Evolutionary conservation across 2,113 vertebrate genomes (phyloP).

Genomic region (Aldabrachelys gigantea): DNA sequence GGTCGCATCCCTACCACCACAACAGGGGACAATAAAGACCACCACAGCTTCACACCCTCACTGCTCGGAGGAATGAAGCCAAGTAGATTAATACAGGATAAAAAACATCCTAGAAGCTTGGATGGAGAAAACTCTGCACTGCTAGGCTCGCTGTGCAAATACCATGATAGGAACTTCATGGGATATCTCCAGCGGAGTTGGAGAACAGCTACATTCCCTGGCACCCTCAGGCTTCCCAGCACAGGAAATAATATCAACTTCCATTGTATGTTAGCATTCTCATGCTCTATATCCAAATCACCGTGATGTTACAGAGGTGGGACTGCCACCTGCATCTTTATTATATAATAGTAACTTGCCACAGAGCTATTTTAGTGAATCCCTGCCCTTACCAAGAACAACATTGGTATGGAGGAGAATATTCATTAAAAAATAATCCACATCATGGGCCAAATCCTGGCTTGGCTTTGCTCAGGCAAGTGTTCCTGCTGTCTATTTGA

Average conservation of each 20-base stretch:
- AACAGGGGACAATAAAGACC: too few relatives aligned
- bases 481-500: too few relatives aligned
- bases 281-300: not conserved
- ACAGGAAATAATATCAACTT: not conserved
- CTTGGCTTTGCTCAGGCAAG: not conserved
- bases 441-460: accelerated
- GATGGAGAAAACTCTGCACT: too few relatives aligned
- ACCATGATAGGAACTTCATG: too few relatives aligned
- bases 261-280: accelerated
- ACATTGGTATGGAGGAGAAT: not conserved
- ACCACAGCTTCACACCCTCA: too few relatives aligned
- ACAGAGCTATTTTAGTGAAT: not conserved
- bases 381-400: not conserved
- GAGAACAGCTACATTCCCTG: not conserved
- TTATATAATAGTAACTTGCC: not conserved
- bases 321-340: not conserved
- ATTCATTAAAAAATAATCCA: not conserved
- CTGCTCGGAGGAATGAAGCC: too few relatives aligned
- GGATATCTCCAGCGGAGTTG: too few relatives aligned
- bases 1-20: too few relatives aligned
- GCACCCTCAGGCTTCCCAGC: not conserved
- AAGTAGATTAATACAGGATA: too few relatives aligned
- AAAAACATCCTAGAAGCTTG: too few relatives aligned
- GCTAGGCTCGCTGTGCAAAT: too few relatives aligned
- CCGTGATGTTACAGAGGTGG: accelerated